phyloP scores from a whole-genome alignment of 2,113 vertebrate species.

The Aphyosemion australe region DNA sequence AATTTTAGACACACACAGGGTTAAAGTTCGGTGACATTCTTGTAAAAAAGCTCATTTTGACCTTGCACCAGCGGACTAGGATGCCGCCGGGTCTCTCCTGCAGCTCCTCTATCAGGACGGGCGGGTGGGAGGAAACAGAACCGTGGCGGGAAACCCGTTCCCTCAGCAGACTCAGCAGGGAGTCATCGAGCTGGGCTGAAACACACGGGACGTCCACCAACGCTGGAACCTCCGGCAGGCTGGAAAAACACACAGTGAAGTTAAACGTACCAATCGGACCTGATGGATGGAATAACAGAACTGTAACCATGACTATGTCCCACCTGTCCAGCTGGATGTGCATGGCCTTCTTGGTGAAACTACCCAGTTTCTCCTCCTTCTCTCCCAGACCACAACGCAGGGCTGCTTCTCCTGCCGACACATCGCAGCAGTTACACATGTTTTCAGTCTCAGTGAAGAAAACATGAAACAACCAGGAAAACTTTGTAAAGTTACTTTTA shows the following conservation, averaged over 20 bases:
- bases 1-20: too few relatives aligned
- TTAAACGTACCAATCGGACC: too few relatives aligned
- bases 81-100: slow-evolving; percentile 93
- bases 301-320: slow-evolving; percentile 18
- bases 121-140: slow-evolving; percentile 90
- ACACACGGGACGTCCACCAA: slow-evolving; percentile 94
- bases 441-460: too few relatives aligned
- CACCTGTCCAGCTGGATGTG: slow-evolving; percentile 98
- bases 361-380: slow-evolving; percentile 89
- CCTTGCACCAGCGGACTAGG: slow-evolving; percentile 97
- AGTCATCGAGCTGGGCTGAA: slow-evolving; percentile 94
- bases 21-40: too few relatives aligned
- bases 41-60: slow-evolving; percentile 39
- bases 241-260: slow-evolving; percentile 51
- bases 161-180: slow-evolving; percentile 86
- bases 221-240: slow-evolving; percentile 95
- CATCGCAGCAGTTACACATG: background rate
- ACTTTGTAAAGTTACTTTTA: too few relatives aligned
- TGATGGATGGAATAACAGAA: background rate
- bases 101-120: slow-evolving; percentile 94
- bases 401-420: slow-evolving; percentile 86
- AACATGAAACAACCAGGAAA: background rate
- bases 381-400: slow-evolving; percentile 85
- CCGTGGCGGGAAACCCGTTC: slow-evolving; percentile 88
- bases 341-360: slow-evolving; percentile 93